A percentile compares a stretch with the other conserved stretches of the same genome.
phyloP scores from a whole-genome alignment of 2,797 vertebrate genomes.

The Pantherophis alleghaniensis region DNA sequence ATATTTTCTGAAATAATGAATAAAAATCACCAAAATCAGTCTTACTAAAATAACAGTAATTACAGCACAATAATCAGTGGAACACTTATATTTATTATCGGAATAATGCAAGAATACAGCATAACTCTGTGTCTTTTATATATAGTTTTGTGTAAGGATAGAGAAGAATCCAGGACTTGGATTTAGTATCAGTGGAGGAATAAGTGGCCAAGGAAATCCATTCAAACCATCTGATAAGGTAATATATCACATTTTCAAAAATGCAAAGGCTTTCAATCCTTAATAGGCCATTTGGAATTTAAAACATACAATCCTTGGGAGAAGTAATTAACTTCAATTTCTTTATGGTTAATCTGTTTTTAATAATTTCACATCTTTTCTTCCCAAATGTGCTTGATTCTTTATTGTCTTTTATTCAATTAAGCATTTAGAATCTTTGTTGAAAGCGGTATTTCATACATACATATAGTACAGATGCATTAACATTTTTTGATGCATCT shows the following conservation, averaged over 20 bases:
- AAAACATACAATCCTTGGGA: neutral
- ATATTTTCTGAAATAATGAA: neutral
- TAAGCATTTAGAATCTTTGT: neutral
- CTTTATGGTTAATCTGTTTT: neutral
- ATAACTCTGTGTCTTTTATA: constrained; percentile 48
- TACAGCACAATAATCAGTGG: accelerated
- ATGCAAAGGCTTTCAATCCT: neutral
- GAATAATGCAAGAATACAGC: neutral
- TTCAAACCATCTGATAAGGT: constrained; percentile 99
- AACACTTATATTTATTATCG: neutral
- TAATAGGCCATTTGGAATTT: neutral
- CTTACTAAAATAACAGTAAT: neutral
- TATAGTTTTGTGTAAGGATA: constrained; percentile 96
- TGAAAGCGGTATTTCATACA: neutral
- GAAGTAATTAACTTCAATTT: neutral
- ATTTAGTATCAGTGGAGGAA: constrained; percentile 99
- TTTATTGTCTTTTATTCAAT: neutral
- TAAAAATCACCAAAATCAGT: neutral
- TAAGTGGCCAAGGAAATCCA: constrained; percentile 98
- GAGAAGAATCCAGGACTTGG: constrained; percentile 99
- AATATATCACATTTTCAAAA: constrained; percentile 58
- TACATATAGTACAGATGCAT: neutral
- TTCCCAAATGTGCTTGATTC: neutral
- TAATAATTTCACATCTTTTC: neutral
- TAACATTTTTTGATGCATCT: neutral